phyloP scores from a whole-genome alignment of 1,140 invertebrate genomes.

The Drosophila arizonae region DNA sequence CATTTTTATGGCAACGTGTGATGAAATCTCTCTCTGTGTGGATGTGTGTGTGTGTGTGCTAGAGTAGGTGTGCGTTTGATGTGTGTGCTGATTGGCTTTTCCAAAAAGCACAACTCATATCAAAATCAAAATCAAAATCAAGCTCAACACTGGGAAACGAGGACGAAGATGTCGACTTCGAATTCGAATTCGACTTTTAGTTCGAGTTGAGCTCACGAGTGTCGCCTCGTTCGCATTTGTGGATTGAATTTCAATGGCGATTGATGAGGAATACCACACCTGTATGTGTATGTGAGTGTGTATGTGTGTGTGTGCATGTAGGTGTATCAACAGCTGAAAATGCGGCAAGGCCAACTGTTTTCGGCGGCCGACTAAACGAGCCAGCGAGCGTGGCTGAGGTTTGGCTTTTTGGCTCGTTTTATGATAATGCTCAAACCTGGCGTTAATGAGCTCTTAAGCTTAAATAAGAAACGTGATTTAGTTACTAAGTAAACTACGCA shows the following conservation, averaged over 20 bases:
- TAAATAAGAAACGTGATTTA: constrained; percentile 82
- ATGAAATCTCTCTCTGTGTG: constrained; percentile 6
- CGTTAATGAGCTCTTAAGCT: constrained; percentile 81
- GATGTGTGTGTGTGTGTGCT: not conserved
- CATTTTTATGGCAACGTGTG: constrained; percentile 81
- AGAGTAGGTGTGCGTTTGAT: constrained; percentile 60
- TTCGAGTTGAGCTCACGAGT: constrained; percentile 39
- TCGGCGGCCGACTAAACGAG: constrained; percentile 39
- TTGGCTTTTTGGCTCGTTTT: constrained; percentile 63
- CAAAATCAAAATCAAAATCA: constrained; percentile 48
- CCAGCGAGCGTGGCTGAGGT: constrained; percentile 33
- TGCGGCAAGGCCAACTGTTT: constrained; percentile 23
- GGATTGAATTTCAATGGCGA: constrained; percentile 82
- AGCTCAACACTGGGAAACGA: not conserved
- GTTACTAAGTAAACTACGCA: constrained; percentile 76
- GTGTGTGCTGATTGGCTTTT: constrained; percentile 71
- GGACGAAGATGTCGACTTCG: not conserved
- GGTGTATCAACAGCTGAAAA: constrained; percentile 24
- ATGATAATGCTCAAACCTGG: constrained; percentile 78
- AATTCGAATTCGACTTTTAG: not conserved
- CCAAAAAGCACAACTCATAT: constrained; percentile 60
- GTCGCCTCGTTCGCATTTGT: constrained; percentile 70
- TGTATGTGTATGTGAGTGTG: constrained; percentile 2
- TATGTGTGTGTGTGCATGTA: constrained; percentile 32
- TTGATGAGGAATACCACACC: constrained; percentile 54